phyloP scores from a whole-genome alignment of 2,797 vertebrate genomes.

The Heteromormyrus szaboi region DNA sequence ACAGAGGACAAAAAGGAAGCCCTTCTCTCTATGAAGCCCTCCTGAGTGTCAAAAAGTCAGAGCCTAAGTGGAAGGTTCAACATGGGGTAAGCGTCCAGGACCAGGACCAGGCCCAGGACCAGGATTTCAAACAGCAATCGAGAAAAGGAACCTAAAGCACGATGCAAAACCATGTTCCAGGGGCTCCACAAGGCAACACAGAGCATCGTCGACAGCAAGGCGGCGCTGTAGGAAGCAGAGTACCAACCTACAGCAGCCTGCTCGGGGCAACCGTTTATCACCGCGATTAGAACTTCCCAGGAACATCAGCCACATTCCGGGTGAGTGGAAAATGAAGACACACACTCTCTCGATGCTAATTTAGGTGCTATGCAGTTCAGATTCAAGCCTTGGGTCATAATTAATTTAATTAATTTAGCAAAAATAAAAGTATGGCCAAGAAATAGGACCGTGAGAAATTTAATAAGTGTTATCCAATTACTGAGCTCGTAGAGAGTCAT shows the following conservation, averaged over 20 bases:
- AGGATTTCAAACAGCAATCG: conserved; percentile 55
- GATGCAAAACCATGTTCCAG: conserved; percentile 45
- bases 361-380: conserved; percentile 26
- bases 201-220: conserved; percentile 59
- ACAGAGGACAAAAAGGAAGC: not conserved
- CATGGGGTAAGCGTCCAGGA: conserved; percentile 36
- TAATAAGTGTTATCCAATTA: conserved; percentile 51
- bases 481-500: conserved; percentile 38
- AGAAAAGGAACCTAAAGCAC: conserved; percentile 47
- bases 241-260: conserved; percentile 58
- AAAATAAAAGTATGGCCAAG: conserved; percentile 35
- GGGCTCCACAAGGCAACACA: conserved; percentile 52
- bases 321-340: conserved; percentile 28
- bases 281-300: conserved; percentile 38
- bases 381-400: conserved; percentile 42
- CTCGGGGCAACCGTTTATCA: conserved; percentile 58
- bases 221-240: conserved; percentile 52
- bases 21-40: not conserved
- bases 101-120: conserved; percentile 45
- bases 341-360: conserved; percentile 36
- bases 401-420: conserved; percentile 28
- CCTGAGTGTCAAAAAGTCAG: not conserved
- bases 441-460: conserved; percentile 34
- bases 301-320: conserved; percentile 35
- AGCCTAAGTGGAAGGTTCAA: not conserved